A percentile compares a stretch with the other conserved stretches of the same genome.
Evolutionary conservation across 1,140 invertebrate genomes (phyloP).

Genomic region (Bombus soroeensis): DNA sequence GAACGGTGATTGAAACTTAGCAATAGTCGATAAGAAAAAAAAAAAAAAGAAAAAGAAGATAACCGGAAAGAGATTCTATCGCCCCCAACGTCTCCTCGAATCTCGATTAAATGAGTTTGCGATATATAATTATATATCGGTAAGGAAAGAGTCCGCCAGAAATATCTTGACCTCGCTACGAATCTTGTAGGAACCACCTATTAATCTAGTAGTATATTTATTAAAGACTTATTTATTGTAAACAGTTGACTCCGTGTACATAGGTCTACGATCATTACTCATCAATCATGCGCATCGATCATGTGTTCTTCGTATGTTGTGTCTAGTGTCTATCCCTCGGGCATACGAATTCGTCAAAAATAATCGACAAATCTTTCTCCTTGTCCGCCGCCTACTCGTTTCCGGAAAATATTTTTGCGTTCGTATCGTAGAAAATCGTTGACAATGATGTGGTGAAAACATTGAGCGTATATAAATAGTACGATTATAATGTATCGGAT

Average conservation of each 20-base stretch:
- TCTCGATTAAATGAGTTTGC: conserved; percentile 45
- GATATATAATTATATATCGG: neutral
- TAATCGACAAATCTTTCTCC: conserved; percentile 7
- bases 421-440: neutral
- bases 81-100: conserved; percentile 38
- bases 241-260: conserved; percentile 70
- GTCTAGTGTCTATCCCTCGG: conserved; percentile 54
- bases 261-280: conserved; percentile 66
- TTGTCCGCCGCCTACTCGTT: neutral
- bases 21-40: neutral
- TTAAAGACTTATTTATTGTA: conserved; percentile 77
- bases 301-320: conserved; percentile 62
- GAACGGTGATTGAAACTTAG: too few relatives aligned
- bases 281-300: conserved; percentile 65
- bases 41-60: neutral
- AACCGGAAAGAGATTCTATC: conserved; percentile 4
- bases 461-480: neutral
- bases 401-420: too few relatives aligned
- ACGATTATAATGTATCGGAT: neutral
- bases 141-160: conserved; percentile 13
- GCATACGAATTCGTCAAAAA: conserved; percentile 59
- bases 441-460: neutral
- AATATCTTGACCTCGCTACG: conserved; percentile 59
- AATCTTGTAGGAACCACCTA: conserved; percentile 62
- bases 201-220: conserved; percentile 75